Conservation (phyloP, 1,140 invertebrate genomes). For the Aphelinus certus region DNA sequence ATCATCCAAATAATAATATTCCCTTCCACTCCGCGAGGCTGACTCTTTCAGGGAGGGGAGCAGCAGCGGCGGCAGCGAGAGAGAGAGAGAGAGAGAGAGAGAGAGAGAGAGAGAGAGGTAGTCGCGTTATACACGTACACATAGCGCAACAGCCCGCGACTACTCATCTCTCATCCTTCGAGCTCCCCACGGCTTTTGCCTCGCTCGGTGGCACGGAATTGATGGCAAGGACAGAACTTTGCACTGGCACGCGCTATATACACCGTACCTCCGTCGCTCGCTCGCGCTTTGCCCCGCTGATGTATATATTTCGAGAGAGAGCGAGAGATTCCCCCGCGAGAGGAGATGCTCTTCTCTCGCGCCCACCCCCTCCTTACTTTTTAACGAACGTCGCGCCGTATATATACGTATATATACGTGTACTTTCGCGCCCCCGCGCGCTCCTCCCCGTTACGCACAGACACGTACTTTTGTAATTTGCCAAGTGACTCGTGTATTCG, state of each 20-base stretch:
- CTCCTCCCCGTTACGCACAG: too few species aligned
- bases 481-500: too few species aligned
- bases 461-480: too few species aligned
- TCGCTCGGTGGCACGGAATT: neutral
- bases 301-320: neutral
- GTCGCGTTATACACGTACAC: too few species aligned
- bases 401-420: neutral
- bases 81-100: too few species aligned
- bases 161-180: slow-evolving; percentile 10
- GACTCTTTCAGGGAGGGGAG: too few species aligned
- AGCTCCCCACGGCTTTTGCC: neutral
- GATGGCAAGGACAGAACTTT: slow-evolving; percentile 17
- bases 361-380: neutral
- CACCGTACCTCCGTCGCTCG: neutral
- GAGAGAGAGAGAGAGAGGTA: too few species aligned
- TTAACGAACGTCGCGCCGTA: neutral
- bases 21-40: neutral
- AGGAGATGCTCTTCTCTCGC: neutral
- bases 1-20: slow-evolving; percentile 33
- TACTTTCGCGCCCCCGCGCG: too few species aligned
- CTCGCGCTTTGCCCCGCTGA: neutral
- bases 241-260: neutral
- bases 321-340: neutral
- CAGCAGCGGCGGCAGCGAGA: too few species aligned
- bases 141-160: neutral